Evolutionary conservation across 2,113 vertebrate genomes (phyloP).

Genomic region (Rhinogobius similis): DNA sequence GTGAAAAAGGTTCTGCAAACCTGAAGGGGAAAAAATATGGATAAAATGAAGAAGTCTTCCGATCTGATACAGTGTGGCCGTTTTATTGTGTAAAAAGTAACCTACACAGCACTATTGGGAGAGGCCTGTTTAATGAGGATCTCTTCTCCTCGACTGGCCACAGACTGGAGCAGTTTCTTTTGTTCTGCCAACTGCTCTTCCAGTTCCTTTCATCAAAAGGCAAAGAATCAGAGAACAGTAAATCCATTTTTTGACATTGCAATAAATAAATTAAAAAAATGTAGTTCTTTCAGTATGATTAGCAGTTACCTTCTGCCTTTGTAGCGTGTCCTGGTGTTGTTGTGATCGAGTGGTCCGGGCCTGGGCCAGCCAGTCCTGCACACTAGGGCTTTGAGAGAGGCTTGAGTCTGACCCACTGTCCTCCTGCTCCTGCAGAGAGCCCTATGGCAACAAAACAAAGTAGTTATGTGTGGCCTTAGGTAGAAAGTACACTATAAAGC

Average conservation of each 20-base stretch:
- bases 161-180: conserved; percentile 90
- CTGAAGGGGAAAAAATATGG: conserved; percentile 66
- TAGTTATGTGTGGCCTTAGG: background rate
- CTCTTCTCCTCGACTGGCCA: conserved; percentile 90
- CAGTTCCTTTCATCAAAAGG: conserved; percentile 79
- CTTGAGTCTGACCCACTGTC: conserved; percentile 79
- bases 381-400: conserved; percentile 85
- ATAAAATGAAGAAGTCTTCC: background rate
- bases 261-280: too few relatives aligned
- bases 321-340: conserved; percentile 88
- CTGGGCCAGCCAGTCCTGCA: conserved; percentile 94
- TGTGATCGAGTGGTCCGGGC: conserved; percentile 84
- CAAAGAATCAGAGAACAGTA: background rate
- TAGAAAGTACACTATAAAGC: background rate
- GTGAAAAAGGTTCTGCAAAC: conserved; percentile 77
- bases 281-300: background rate
- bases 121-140: conserved; percentile 87
- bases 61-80: background rate
- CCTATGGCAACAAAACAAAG: conserved; percentile 60
- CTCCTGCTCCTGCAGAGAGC: conserved; percentile 86
- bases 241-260: background rate
- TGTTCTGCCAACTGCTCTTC: conserved; percentile 91
- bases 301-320: conserved; percentile 86
- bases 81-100: background rate
- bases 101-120: conserved; percentile 66